Conservation (phyloP, 2,113 vertebrate species). For the Nipponia nippon region DNA sequence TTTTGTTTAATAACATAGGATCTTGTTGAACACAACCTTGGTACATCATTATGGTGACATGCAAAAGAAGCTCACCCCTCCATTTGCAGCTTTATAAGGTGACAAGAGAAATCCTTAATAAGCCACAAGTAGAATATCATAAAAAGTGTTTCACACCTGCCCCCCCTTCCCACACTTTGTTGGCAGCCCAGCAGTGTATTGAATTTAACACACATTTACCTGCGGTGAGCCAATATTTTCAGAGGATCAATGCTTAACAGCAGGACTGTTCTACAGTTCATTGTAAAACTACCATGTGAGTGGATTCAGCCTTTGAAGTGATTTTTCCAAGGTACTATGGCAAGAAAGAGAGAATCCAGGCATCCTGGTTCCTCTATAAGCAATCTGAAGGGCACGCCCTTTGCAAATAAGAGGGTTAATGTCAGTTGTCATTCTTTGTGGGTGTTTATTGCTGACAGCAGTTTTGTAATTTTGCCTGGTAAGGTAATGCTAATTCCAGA, state of each 20-base stretch:
- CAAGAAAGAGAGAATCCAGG: neutral
- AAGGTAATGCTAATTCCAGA: conserved; percentile 13
- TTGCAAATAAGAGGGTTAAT: neutral
- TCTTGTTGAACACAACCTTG: neutral
- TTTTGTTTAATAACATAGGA: neutral
- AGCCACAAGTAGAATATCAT: neutral
- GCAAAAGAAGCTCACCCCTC: neutral
- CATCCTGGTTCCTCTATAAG: neutral
- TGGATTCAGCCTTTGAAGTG: neutral
- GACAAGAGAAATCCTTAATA: conserved; percentile 19
- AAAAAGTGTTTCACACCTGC: neutral
- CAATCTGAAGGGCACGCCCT: neutral
- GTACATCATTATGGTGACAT: neutral
- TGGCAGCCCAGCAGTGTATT: neutral
- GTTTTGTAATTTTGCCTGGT: conserved; percentile 5
- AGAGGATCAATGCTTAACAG: neutral
- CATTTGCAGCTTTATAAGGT: conserved; percentile 26
- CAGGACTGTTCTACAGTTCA: neutral
- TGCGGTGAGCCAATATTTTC: neutral
- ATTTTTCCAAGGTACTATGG: neutral
- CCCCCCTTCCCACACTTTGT: neutral
- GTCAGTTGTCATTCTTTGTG: neutral
- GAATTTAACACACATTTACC: conserved; percentile 29
- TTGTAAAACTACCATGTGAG: neutral
- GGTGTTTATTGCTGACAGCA: neutral